Conservation (phyloP, 92 coral and sea anemone genomes). For the Palythoa grandiflora region DNA sequence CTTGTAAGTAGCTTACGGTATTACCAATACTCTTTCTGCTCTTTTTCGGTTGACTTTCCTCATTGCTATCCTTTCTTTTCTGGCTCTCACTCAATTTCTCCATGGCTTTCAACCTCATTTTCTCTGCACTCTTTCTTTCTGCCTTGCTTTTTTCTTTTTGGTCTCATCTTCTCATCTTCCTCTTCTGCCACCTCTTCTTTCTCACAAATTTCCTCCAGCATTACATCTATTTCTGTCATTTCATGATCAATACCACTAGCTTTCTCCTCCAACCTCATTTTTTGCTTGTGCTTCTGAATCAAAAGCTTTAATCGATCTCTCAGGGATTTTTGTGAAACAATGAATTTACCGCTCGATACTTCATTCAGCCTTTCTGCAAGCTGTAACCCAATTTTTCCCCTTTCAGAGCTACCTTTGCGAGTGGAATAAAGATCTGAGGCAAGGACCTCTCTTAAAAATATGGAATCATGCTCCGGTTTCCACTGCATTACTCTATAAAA, state of each 20-base stretch:
- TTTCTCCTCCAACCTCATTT: conserved; percentile 14
- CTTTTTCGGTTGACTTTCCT: conserved; percentile 50
- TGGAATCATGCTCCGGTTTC: conserved; percentile 26
- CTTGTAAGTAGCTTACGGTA: conserved; percentile 52
- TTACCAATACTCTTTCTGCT: conserved; percentile 55
- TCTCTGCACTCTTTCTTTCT: conserved; percentile 31
- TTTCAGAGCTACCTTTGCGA: conserved; percentile 25
- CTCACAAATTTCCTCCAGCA: conserved; percentile 16
- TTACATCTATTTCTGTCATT: conserved; percentile 18
- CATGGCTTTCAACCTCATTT: conserved; percentile 63
- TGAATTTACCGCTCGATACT: conserved; percentile 7
- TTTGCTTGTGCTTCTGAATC: conserved; percentile 13
- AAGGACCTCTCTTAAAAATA: conserved; percentile 14
- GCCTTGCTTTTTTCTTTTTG: conserved; percentile 41
- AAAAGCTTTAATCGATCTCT: conserved; percentile 28
- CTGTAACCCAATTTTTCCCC: conserved; percentile 14
- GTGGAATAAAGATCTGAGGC: conserved; percentile 22
- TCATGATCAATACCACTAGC: conserved; percentile 10
- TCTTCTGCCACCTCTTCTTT: conserved; percentile 25
- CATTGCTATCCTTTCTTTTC: conserved; percentile 52
- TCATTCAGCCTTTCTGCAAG: conserved; percentile 2
- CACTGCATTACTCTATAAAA: conserved; percentile 13
- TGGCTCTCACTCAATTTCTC: conserved; percentile 61
- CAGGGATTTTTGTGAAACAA: conserved; percentile 16
- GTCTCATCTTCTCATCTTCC: conserved; percentile 36